Percentiles rank a stretch among this genome's conserved stretches.
phyloP scores from a whole-genome alignment of 2,888 invertebrate species.

The Ptilodon capucinus region DNA sequence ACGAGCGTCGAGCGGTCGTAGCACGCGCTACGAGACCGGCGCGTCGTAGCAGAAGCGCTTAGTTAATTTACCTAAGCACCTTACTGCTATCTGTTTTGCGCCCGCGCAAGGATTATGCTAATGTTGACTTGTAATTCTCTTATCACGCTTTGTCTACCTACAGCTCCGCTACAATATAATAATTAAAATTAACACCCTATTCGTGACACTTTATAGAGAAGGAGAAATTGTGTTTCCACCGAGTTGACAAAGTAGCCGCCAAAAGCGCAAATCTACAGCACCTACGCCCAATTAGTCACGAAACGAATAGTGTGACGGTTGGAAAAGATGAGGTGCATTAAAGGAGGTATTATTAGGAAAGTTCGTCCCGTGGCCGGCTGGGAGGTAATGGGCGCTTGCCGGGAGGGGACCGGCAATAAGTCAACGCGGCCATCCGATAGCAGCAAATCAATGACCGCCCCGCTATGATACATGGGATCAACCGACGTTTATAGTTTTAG shows the following conservation, averaged over 20 bases:
- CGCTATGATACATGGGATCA: slow-evolving; percentile 78
- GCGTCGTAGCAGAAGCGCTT: slow-evolving; percentile 47
- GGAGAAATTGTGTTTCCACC: background rate
- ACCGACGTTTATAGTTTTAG: slow-evolving; percentile 78
- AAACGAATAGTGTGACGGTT: slow-evolving; percentile 69
- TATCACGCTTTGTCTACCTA: slow-evolving; percentile 74
- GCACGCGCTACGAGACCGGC: slow-evolving; percentile 40
- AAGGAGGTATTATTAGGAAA: slow-evolving; percentile 45
- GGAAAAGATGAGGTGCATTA: slow-evolving; percentile 70
- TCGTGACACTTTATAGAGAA: background rate
- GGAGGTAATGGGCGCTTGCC: slow-evolving; percentile 62
- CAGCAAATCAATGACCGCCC: slow-evolving; percentile 79
- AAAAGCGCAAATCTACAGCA: slow-evolving; percentile 54
- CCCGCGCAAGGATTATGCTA: slow-evolving; percentile 76
- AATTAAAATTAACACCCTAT: slow-evolving; percentile 25
- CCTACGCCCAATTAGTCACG: slow-evolving; percentile 83
- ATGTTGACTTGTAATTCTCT: slow-evolving; percentile 72
- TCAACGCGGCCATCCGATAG: slow-evolving; percentile 72
- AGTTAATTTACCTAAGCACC: slow-evolving; percentile 78
- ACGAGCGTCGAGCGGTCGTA: slow-evolving; percentile 32
- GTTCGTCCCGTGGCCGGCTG: slow-evolving; percentile 33
- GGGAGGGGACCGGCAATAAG: slow-evolving; percentile 71
- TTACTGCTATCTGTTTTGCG: slow-evolving; percentile 77
- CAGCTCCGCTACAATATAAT: slow-evolving; percentile 46
- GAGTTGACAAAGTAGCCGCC: slow-evolving; percentile 41